Evolutionary conservation across 2,113 vertebrate species (phyloP).

Genomic region (Accipiter cooperii): DNA sequence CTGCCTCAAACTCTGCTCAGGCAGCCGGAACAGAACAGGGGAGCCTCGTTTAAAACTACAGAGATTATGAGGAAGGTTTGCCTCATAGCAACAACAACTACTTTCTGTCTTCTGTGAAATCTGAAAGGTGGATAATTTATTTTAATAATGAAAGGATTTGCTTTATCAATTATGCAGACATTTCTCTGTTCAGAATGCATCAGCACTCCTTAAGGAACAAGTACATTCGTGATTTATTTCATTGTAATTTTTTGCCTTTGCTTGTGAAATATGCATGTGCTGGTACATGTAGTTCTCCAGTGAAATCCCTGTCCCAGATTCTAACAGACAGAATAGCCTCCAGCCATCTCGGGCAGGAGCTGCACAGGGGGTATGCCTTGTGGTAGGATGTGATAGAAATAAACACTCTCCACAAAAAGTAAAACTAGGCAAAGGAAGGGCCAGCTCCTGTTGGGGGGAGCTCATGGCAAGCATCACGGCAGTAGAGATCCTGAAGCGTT

Average conservation of each 20-base stretch:
- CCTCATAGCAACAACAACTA: not conserved
- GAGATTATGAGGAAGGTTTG: not conserved
- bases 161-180: not conserved
- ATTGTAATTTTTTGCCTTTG: not conserved
- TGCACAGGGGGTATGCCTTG: not conserved
- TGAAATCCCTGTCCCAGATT: slow-evolving; percentile 39
- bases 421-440: not conserved
- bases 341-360: not conserved
- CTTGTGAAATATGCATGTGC: slow-evolving; percentile 34
- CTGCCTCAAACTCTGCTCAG: not conserved
- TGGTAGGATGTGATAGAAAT: not conserved
- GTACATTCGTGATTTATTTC: slow-evolving; percentile 10
- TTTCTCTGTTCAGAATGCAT: not conserved
- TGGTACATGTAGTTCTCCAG: not conserved
- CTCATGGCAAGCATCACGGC: fast-evolving
- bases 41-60: not conserved
- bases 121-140: not conserved
- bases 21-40: not conserved
- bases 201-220: not conserved
- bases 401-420: not conserved
- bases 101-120: not conserved
- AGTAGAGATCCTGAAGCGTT: not conserved
- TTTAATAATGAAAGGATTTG: not conserved
- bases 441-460: not conserved
- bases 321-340: not conserved